Conservation (phyloP, 2,797 vertebrate species). For the Pteronotus mesoamericanus region DNA sequence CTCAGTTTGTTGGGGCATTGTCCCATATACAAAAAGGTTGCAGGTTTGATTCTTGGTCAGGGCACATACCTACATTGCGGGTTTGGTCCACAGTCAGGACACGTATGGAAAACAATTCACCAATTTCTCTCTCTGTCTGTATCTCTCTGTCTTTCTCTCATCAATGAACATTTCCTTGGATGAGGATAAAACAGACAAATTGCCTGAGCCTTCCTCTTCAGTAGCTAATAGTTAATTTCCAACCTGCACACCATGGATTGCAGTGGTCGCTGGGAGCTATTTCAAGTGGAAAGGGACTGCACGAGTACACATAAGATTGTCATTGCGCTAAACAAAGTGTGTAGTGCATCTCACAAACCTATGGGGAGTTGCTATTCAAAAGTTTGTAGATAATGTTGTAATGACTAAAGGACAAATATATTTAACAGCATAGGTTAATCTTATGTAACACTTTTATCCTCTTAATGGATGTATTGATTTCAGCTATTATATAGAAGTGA, state of each 20-base stretch:
- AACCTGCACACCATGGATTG: neutral
- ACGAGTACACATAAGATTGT: neutral
- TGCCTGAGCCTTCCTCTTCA: neutral
- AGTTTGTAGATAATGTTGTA: neutral
- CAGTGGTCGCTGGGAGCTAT: neutral
- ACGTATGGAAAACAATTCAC: too few species aligned
- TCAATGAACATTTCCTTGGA: too few species aligned
- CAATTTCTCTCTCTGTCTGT: too few species aligned
- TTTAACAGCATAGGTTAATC: neutral
- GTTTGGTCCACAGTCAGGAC: too few species aligned
- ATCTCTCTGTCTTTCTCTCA: too few species aligned
- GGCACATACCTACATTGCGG: too few species aligned
- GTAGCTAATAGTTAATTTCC: neutral
- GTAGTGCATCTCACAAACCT: neutral
- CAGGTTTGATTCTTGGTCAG: neutral
- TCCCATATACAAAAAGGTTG: neutral
- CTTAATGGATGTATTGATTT: neutral
- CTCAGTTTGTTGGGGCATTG: neutral
- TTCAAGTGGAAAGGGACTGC: neutral
- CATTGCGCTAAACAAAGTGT: neutral
- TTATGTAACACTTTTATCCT: neutral
- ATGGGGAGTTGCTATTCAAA: neutral
- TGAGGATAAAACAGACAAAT: neutral
- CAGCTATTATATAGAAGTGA: neutral
- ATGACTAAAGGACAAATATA: neutral